Evolutionary conservation across 1,140 invertebrate genomes (phyloP), one percentile per base, ranked within the genome.

Genomic region (Drosophila bocqueti): DNA sequence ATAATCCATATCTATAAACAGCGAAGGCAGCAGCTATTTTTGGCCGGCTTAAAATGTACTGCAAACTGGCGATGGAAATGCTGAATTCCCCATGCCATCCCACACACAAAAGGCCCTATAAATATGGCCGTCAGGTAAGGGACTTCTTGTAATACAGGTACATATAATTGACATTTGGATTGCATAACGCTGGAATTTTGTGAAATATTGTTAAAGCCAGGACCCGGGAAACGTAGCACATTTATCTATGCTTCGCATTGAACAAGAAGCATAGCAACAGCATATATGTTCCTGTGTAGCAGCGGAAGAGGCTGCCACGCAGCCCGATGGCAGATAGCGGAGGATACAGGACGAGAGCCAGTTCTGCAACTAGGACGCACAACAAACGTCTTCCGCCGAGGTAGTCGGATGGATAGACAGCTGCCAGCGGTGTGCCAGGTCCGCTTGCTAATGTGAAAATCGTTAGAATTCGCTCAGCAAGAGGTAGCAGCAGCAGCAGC

Each of bases 391-490:
- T 80, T 80, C 83, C 84, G 50, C 13, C 7, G 59, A 71, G 65
- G 69, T 78, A 81, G 84, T 89, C 78, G 81, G 72, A 84, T 68
- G 72, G 84, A 84, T 81, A 87, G 84, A 84, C 84, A 84, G 73
- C 61, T 80, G 80, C 36, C 66, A 68, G 79, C 21, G 60, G 54
- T 29, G 61, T 21, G 36, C 57, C 31, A 10, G 45, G 13, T 21
- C 34, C 31, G 47, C 36, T 43, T 68, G 69, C 85, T 90, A 90
- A 90, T 90, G 85, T 90, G 76, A 81, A 90, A 90, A 90, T 90
- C 85, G 85, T 90, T 90, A 85, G 65, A 77, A 64, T 77, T 87
- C 71, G 71, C 61, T 87, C 83, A 73, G 38, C 60, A 46, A 49
- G 54, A 13, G 42, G 58, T n/a, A 26, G 57, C 36, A 26, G 57